A percentile compares a stretch with the other conserved stretches of the same genome.
Conservation (phyloP, 2,113 vertebrate species). For the Carettochelys insculpta region DNA sequence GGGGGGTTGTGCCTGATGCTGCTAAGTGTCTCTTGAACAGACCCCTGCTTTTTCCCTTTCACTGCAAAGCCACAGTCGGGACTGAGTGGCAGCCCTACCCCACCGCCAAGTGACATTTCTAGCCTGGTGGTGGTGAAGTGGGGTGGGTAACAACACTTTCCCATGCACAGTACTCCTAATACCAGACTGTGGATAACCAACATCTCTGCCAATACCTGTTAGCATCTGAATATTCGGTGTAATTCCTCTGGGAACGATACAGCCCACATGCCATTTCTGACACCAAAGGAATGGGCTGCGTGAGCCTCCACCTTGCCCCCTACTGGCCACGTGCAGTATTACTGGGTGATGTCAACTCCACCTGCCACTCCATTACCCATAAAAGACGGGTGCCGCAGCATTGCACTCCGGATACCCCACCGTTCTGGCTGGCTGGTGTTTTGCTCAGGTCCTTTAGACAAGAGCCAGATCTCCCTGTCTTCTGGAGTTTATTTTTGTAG, state of each 20-base stretch:
- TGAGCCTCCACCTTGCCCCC: background rate
- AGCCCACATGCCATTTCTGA: background rate
- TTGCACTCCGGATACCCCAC: background rate
- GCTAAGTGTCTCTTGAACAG: background rate
- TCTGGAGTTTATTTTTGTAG: background rate
- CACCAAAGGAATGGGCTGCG: background rate
- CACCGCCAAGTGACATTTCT: background rate
- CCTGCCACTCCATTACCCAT: background rate
- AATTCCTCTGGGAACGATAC: background rate
- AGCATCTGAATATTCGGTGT: background rate
- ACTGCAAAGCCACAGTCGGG: background rate
- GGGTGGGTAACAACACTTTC: background rate
- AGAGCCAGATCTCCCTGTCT: background rate
- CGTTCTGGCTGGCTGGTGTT: background rate
- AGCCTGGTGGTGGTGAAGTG: background rate
- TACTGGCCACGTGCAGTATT: background rate
- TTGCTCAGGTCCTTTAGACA: background rate
- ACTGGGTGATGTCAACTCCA: background rate
- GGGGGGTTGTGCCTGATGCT: background rate
- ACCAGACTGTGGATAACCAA: background rate
- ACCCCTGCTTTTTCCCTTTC: background rate
- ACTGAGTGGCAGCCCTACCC: background rate
- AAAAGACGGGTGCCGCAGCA: background rate
- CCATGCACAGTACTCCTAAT: background rate
- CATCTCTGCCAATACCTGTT: background rate